These are phyloP conservation scores for Stenolophus ochropezus DNA, from an alignment of 2,888 invertebrate species.

Conservation along the genomic window DNA sequence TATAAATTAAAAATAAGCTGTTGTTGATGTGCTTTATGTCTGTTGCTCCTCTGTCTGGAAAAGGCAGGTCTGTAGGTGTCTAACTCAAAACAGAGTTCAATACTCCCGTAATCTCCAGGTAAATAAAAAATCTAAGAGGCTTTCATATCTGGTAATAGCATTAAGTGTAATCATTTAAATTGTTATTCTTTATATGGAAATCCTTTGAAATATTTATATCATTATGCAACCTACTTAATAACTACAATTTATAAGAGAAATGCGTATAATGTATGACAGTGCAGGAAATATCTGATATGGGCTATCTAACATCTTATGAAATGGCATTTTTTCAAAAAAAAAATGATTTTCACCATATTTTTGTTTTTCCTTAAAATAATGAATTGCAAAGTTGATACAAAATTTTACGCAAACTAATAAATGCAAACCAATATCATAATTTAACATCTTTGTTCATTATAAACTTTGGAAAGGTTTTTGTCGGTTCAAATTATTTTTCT, in stretches of 20 bases:
- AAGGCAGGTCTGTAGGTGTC: slow-evolving; percentile 12
- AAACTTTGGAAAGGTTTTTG: too few species aligned
- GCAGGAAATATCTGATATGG: too few species aligned
- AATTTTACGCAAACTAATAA: too few species aligned
- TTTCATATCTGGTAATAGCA: not conserved
- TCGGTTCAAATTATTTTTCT: too few species aligned
- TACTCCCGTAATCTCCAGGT: not conserved
- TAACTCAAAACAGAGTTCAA: slow-evolving; percentile 18
- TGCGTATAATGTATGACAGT: too few species aligned
- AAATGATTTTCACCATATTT: too few species aligned
- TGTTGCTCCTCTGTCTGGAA: not conserved
- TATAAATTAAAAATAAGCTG: slow-evolving; percentile 25
- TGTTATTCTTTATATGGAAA: not conserved
- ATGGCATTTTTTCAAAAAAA: too few species aligned
- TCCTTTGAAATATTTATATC: not conserved
- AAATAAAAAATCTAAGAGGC: slow-evolving; percentile 11
- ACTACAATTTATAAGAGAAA: not conserved
- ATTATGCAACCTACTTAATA: not conserved
- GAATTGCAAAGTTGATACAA: too few species aligned
- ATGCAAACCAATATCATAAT: too few species aligned
- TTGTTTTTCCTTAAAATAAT: too few species aligned
- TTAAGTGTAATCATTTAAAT: not conserved
- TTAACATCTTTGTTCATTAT: too few species aligned
- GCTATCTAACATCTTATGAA: too few species aligned
- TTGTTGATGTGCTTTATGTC: slow-evolving; percentile 16